These are phyloP conservation scores for Takifugu flavidus DNA, from an alignment of 2,113 vertebrate species.

Conservation along the genomic window DNA sequence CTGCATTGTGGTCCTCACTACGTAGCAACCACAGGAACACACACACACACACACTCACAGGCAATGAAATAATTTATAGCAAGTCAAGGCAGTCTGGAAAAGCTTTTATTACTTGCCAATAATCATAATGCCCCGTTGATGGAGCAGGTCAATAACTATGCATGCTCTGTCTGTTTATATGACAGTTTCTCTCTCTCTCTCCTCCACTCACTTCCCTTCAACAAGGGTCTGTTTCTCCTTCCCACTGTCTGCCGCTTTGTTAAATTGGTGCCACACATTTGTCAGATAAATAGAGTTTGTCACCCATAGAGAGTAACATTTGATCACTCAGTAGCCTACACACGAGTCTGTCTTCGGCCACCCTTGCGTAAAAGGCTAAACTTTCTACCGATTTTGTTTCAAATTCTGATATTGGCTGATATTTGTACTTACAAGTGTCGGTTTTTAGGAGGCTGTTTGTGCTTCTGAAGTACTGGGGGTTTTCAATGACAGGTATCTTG, in stretches of 20 bases:
- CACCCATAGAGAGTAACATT: background rate
- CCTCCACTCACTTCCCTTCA: background rate
- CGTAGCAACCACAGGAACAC: background rate
- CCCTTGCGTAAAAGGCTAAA: too few relatives aligned
- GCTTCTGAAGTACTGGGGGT: constrained; percentile 95
- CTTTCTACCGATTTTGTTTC: too few relatives aligned
- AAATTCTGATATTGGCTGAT: background rate
- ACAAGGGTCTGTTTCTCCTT: background rate
- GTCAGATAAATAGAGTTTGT: constrained; percentile 17
- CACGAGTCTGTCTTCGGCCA: too few relatives aligned
- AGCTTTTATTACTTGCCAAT: constrained; percentile 70
- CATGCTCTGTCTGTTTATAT: constrained; percentile 28
- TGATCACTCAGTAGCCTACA: too few relatives aligned
- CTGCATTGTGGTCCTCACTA: background rate
- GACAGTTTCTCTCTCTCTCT: background rate
- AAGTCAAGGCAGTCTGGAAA: constrained; percentile 53
- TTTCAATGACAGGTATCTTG: constrained; percentile 95
- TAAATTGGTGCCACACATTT: constrained; percentile 5
- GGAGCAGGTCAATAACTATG: constrained; percentile 57
- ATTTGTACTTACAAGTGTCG: constrained; percentile 86
- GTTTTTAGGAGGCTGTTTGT: constrained; percentile 91
- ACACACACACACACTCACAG: constrained; percentile 14
- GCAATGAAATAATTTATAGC: constrained; percentile 46
- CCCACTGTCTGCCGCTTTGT: background rate
- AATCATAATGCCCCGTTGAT: constrained; percentile 69